Base-by-base conservation (phyloP, 2,797 vertebrate genomes). In the Choloepus didactylus region DNA sequence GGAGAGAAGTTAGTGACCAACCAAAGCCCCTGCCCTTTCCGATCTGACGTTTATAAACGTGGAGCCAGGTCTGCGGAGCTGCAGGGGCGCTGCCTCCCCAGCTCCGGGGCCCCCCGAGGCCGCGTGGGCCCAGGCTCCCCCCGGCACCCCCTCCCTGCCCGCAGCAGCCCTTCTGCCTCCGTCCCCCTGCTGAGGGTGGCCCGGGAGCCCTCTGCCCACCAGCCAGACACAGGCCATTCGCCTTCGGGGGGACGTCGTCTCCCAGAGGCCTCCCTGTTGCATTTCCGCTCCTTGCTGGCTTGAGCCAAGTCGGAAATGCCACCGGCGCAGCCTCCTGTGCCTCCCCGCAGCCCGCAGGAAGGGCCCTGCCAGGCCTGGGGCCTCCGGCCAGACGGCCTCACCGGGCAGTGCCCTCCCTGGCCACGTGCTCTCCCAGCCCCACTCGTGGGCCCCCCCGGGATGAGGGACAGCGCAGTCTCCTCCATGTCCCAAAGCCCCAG, bases 251-350 rank as follows among this genome's bases (percentile, higher is more conserved):
- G 38, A 38, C 14, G 69, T 69, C 21, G 15, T 72, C 72, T 29
- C 46, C 3, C 1, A 51, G 4, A 49, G 54, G 16, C 67, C 67
- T 84, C 51, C 87, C 60, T 64, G 25, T 85, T 87, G 51, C 9
- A 19, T n/a, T 81, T 85, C 95, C 14, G 2, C 19, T 38, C 29
- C 18, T 64, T 54, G 75, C 91, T 60, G 87, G 44, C 92, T 76
- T 62, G 31, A 31, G 90, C 89, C 84, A 38, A 73, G 80, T 56
- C 11, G 46, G 96, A 95, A 97, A 95, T 56, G 81, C 87, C 92
- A 66, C 86, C 79, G 66, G 64, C 9, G 5, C 29, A 0, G 56
- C 23, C 72, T 93, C 87, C 76, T 6, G 41, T 29, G 41, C 41
- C 41, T 73, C 46, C 59, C 72, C n/a, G 35, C 0, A 25, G 4